Conservation (phyloP, 1,140 invertebrate genomes). For the Drosophila sp. region DNA sequence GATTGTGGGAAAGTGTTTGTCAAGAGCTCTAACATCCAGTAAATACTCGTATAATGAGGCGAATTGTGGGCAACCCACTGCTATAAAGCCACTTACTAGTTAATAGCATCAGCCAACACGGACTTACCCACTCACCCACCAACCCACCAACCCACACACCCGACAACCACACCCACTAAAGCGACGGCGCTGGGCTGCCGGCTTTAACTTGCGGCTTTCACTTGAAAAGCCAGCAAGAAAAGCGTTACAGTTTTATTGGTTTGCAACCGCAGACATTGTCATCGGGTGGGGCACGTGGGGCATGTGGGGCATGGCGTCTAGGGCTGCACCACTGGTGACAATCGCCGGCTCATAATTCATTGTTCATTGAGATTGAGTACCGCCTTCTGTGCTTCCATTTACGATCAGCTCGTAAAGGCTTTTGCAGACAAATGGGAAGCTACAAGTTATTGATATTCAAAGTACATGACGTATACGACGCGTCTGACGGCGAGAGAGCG, state of each 20-base stretch:
- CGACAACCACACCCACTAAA: conserved; percentile 6
- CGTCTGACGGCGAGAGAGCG: background rate
- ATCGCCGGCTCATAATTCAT: conserved; percentile 43
- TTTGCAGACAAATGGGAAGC: conserved; percentile 23
- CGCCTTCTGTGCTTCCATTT: conserved; percentile 12
- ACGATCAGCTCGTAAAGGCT: conserved; percentile 40
- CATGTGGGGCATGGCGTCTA: background rate
- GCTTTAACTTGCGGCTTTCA: conserved; percentile 48
- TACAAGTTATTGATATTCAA: conserved; percentile 53
- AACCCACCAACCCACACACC: too few relatives aligned
- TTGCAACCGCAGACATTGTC: conserved; percentile 52
- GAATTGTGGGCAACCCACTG: conserved; percentile 26
- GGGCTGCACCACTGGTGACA: conserved; percentile 26
- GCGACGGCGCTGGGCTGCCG: conserved; percentile 22
- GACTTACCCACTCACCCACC: background rate
- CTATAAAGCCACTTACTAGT: conserved; percentile 54
- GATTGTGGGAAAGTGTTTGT: conserved; percentile 5
- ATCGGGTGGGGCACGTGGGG: background rate
- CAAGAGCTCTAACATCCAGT: conserved; percentile 1
- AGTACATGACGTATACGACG: conserved; percentile 41
- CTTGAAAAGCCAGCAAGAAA: conserved; percentile 58
- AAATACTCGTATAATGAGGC: conserved; percentile 29
- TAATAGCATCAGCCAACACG: conserved; percentile 45
- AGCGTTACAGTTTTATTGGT: conserved; percentile 70
- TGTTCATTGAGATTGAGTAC: conserved; percentile 50